phyloP scores from a whole-genome alignment of 1,140 invertebrate genomes.

The Ditylenchus dipsaci region DNA sequence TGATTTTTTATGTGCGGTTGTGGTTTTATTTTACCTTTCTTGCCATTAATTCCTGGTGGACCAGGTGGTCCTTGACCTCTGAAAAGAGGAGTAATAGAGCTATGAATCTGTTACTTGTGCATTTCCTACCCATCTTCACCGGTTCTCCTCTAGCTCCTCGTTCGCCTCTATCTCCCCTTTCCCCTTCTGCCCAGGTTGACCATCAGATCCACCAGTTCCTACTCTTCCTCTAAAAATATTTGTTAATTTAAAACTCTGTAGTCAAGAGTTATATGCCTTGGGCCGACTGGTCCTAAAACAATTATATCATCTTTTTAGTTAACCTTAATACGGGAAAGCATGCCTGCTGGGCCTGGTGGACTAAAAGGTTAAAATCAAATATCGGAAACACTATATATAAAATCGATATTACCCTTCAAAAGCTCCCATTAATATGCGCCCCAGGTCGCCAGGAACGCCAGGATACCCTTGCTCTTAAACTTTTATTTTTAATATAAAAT shows the following conservation, averaged over 20 bases:
- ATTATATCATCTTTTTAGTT: not conserved
- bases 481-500: not conserved
- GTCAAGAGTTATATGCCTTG: not conserved
- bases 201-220: slow-evolving; percentile 14
- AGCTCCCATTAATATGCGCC: not conserved
- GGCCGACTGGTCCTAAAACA: slow-evolving; percentile 11
- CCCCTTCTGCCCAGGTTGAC: not conserved
- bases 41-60: slow-evolving; percentile 10
- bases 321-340: not conserved
- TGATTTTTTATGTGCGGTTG: not conserved
- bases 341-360: not conserved
- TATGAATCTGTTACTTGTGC: not conserved
- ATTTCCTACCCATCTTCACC: slow-evolving; percentile 8
- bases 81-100: not conserved
- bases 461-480: not conserved
- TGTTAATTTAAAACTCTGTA: not conserved
- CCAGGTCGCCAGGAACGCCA: not conserved
- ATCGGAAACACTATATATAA: not conserved
- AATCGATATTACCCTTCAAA: not conserved
- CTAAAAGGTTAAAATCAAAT: not conserved
- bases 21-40: not conserved
- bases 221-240: not conserved
- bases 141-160: slow-evolving; percentile 13
- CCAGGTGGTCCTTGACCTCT: slow-evolving; percentile 4
- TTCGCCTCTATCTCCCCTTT: not conserved